Conservation (phyloP, 2,888 invertebrate species). For the Aelia acuminata region DNA sequence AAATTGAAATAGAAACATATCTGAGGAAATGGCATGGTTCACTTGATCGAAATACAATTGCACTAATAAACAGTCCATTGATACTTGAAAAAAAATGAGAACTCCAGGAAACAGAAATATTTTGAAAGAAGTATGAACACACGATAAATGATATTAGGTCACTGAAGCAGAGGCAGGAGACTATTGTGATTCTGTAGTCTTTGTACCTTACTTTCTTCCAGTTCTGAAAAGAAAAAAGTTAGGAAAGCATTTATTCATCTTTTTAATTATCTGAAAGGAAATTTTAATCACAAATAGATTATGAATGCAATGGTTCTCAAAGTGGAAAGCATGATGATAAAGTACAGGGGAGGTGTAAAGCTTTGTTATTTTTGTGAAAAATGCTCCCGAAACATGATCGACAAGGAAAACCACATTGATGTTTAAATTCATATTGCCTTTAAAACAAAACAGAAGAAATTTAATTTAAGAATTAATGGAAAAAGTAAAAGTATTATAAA, state of each 20-base stretch:
- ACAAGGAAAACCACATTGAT: too few relatives aligned
- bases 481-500: too few relatives aligned
- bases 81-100: constrained; percentile 17
- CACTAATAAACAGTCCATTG: neutral
- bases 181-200: neutral
- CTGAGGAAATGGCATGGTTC: neutral
- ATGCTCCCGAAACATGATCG: too few relatives aligned
- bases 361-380: too few relatives aligned
- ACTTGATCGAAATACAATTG: neutral
- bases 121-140: neutral
- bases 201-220: constrained; percentile 2
- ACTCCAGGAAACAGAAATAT: neutral
- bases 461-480: too few relatives aligned
- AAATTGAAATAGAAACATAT: constrained; percentile 7
- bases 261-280: neutral
- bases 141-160: neutral
- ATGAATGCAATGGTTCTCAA: too few relatives aligned
- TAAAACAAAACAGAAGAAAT: too few relatives aligned
- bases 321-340: too few relatives aligned
- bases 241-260: neutral
- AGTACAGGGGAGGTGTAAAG: too few relatives aligned
- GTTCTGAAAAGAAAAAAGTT: neutral
- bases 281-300: too few relatives aligned
- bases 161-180: neutral
- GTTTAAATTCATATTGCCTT: too few relatives aligned